A percentile compares a stretch with the other conserved stretches of the same genome.
These are phyloP conservation scores for Heliconius himera DNA, from an alignment of 1,140 invertebrate genomes.

Conservation along the genomic window DNA sequence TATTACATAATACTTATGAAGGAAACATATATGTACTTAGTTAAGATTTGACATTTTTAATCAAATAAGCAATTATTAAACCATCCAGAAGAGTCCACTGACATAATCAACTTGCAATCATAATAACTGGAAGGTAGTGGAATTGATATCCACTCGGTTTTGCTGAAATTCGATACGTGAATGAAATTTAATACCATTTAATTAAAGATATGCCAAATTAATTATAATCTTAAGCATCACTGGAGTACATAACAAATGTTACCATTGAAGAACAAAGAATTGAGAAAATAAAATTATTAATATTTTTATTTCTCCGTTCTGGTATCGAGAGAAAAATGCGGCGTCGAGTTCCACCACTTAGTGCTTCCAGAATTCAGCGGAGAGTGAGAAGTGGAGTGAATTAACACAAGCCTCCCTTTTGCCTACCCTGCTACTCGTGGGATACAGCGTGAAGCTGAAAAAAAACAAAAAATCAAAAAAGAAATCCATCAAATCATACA, in stretches of 20 bases:
- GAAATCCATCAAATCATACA: not conserved
- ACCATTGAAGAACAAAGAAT: not conserved
- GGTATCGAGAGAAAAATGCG: too few relatives aligned
- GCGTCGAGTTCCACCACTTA: too few relatives aligned
- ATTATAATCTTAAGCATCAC: not conserved
- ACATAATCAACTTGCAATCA: not conserved
- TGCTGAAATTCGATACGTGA: not conserved
- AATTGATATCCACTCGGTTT: slow-evolving; percentile 6
- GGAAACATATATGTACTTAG: not conserved
- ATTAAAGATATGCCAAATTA: not conserved
- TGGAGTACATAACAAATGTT: not conserved
- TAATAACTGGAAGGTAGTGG: not conserved
- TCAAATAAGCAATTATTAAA: slow-evolving; percentile 2
- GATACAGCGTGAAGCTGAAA: too few relatives aligned
- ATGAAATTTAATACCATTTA: slow-evolving; percentile 3
- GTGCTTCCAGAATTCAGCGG: too few relatives aligned
- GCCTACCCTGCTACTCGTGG: too few relatives aligned
- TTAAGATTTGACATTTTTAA: not conserved
- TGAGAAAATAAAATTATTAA: too few relatives aligned
- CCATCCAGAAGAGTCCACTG: not conserved
- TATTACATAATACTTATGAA: not conserved
- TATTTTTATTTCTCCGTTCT: too few relatives aligned
- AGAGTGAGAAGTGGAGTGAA: too few relatives aligned
- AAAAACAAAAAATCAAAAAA: too few relatives aligned
- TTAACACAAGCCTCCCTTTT: too few relatives aligned